Conservation (phyloP, 2,888 invertebrate species). For the Trissonchulus sp. region DNA sequence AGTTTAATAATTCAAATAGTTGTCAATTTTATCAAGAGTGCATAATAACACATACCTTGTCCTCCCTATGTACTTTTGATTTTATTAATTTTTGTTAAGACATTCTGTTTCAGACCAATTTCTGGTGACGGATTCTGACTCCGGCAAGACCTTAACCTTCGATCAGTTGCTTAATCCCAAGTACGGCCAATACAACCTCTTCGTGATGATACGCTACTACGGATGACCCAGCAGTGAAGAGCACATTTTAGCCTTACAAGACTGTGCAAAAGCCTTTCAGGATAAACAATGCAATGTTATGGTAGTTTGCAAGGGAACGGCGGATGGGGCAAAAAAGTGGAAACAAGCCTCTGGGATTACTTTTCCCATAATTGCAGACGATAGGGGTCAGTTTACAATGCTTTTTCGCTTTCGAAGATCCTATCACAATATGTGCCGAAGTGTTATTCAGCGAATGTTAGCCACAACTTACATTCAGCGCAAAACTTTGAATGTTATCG, state of each 20-base stretch:
- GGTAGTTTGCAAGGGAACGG: not conserved
- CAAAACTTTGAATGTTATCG: not conserved
- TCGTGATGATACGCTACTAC: not conserved
- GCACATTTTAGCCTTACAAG: not conserved
- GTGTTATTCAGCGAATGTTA: not conserved
- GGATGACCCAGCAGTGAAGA: not conserved
- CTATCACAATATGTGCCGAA: not conserved
- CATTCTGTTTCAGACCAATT: too few relatives aligned
- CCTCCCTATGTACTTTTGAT: too few relatives aligned
- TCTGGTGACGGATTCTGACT: too few relatives aligned
- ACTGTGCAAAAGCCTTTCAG: not conserved
- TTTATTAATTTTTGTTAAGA: too few relatives aligned
- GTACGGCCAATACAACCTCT: not conserved
- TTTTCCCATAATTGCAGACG: not conserved
- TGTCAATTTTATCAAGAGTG: too few relatives aligned
- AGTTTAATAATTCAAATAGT: too few relatives aligned
- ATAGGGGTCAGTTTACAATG: not conserved
- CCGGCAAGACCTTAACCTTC: too few relatives aligned
- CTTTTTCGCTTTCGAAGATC: not conserved
- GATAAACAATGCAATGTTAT: not conserved
- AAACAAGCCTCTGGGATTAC: not conserved
- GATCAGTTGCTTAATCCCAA: too few relatives aligned
- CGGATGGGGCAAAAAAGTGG: not conserved
- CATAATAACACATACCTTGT: too few relatives aligned
- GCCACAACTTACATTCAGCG: not conserved